Base-by-base conservation (phyloP, 2,797 vertebrate genomes). In the Sebastes trivittatus region DNA sequence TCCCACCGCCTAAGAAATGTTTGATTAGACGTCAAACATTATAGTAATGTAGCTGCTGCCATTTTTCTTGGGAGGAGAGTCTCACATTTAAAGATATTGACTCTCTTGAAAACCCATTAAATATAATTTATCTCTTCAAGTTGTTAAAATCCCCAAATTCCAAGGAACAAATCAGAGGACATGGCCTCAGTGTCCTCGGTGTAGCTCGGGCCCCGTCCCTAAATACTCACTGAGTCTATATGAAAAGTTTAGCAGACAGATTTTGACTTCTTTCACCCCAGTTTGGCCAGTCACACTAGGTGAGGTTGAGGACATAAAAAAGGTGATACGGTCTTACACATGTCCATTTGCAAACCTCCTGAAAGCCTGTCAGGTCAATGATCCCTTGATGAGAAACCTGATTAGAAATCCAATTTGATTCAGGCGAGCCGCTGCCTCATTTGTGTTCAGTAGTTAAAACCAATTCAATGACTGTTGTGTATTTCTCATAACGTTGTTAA, bases 351-450 rank as follows among this genome's bases (percentile, higher is more conserved):
- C 27, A 74, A 60, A 52, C 9, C n/a, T 34, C 14, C 3, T 30
- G 14, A 59, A 42, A 16, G 18, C 18, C 36, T 30, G 11, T 9
- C 1, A 1, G 38, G 46, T 70, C 42, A 70, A 4, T 7, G 8
- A 61, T 20, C n/a, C 14, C 29, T 23, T 4, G 10, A 34, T 4
- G 3, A 14, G 23, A 23, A 7, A 54, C 20, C 36, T 72, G 32
- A 58, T 42, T 55, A 49, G 61, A 55, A 77, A 67, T 76, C n/a
- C 14, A 77, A 42, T 62, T 65, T 20, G 9, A 83, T 61, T 34
- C n/a, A 23, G 11, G 22, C 0, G 0, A 68, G 52, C 42, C 25
- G 29, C 42, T 30, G 25, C 56, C 38, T 67, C 25, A 46, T 60
- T 68, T 38, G 7, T 58, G 10, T 23, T 29, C 22, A 34, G 32